phyloP scores from a whole-genome alignment of 2,113 vertebrate genomes.

The Takifugu flavidus region DNA sequence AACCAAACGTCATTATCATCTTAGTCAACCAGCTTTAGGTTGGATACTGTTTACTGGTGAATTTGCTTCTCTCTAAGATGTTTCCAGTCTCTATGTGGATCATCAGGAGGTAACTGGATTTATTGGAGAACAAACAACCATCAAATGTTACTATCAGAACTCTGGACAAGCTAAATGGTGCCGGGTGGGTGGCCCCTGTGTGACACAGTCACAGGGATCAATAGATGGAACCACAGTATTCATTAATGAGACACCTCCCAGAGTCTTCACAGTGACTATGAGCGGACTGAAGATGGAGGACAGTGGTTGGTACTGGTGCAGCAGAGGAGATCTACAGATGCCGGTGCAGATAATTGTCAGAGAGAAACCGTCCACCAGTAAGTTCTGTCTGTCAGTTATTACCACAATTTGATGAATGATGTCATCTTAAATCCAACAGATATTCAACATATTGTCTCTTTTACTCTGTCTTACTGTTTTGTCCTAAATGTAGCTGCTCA shows the following conservation, averaged over 20 bases:
- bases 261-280: conserved; percentile 37
- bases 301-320: conserved; percentile 44
- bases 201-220: not conserved
- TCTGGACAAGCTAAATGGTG: conserved; percentile 23
- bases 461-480: no score
- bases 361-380: not conserved
- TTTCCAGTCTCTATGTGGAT: conserved; percentile 17
- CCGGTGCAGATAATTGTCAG: conserved; percentile 34
- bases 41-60: not conserved
- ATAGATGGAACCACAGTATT: conserved; percentile 18
- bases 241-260: accelerated
- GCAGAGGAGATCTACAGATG: conserved; percentile 32
- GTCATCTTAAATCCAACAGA: no score
- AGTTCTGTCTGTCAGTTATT: not conserved
- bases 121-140: not conserved
- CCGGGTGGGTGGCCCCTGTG: conserved; percentile 14
- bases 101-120: conserved; percentile 7
- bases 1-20: no score
- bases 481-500: no score
- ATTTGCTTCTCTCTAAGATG: conserved; percentile 10
- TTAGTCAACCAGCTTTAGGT: not conserved
- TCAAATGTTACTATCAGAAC: not conserved
- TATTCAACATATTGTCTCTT: no score
- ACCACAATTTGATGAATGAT: no score
- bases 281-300: not conserved